Evolutionary conservation across 2,888 invertebrate species (phyloP).

Genomic region (Cosmia pyralina): DNA sequence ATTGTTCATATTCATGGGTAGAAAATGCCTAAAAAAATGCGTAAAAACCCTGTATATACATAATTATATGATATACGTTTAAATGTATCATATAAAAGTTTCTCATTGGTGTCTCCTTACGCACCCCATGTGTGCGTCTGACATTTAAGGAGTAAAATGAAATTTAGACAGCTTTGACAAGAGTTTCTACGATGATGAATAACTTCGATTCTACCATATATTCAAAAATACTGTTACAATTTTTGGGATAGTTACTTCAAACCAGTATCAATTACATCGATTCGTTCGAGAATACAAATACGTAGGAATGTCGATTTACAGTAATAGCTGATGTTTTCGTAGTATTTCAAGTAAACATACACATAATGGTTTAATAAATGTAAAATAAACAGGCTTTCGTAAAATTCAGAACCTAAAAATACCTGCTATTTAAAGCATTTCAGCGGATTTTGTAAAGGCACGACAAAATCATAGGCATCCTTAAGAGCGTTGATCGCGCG

Average conservation of each 20-base stretch:
- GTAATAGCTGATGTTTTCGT: constrained; percentile 44
- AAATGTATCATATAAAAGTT: too few species aligned
- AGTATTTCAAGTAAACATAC: constrained; percentile 26
- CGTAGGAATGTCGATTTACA: constrained; percentile 54
- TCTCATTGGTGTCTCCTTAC: too few species aligned
- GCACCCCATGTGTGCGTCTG: too few species aligned
- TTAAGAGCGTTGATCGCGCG: too few species aligned
- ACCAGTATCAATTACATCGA: constrained; percentile 59
- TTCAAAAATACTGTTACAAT: constrained; percentile 65
- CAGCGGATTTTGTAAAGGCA: neutral
- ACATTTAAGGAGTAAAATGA: too few species aligned
- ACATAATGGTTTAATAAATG: neutral
- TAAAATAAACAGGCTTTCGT: neutral
- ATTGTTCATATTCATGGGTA: too few species aligned
- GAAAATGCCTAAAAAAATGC: too few species aligned
- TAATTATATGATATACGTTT: too few species aligned
- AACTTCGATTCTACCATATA: neutral
- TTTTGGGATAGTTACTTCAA: constrained; percentile 42
- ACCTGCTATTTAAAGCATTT: too few species aligned
- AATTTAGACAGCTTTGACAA: neutral
- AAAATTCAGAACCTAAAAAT: neutral
- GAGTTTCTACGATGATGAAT: neutral
- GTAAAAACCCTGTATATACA: too few species aligned
- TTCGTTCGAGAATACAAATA: constrained; percentile 57
- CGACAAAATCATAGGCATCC: neutral